Evolutionary conservation across 2,888 invertebrate species (phyloP).

Genomic region (Limnephilus lunatus): DNA sequence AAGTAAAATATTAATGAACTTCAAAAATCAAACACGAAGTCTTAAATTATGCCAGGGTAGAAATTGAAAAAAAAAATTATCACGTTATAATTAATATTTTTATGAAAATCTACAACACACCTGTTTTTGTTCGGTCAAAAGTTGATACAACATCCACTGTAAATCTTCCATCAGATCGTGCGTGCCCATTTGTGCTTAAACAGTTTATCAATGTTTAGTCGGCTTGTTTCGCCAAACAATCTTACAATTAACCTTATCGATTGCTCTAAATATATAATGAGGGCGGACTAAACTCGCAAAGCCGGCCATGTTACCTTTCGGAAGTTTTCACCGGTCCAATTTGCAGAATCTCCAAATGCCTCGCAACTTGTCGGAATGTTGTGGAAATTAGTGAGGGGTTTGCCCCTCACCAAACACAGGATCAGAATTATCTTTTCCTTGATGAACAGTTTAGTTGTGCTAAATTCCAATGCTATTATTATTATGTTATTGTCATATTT

Average conservation of each 20-base stretch:
- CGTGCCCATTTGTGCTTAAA: conserved; percentile 18
- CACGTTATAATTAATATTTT: too few relatives aligned
- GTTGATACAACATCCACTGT: neutral
- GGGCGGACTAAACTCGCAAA: conserved; percentile 5
- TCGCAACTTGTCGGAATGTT: conserved; percentile 16
- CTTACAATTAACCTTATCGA: conserved; percentile 41
- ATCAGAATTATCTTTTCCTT: neutral
- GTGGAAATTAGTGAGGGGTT: neutral
- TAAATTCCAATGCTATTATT: neutral
- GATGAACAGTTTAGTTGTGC: neutral
- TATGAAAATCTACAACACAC: too few relatives aligned
- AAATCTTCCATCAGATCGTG: neutral
- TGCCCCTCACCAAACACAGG: neutral
- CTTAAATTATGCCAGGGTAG: too few relatives aligned
- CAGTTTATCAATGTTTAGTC: conserved; percentile 28
- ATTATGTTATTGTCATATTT: neutral
- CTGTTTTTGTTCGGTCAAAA: neutral
- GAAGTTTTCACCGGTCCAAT: conserved; percentile 24
- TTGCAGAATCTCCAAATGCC: neutral
- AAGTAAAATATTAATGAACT: too few relatives aligned
- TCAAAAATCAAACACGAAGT: too few relatives aligned
- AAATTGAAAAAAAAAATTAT: too few relatives aligned
- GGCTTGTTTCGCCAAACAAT: conserved; percentile 45
- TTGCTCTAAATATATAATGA: conserved; percentile 43
- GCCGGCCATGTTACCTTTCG: neutral